A percentile compares a stretch with the other conserved stretches of the same genome.
Conservation (phyloP, 2,113 vertebrate species). For the Argyrosomus japonicus region DNA sequence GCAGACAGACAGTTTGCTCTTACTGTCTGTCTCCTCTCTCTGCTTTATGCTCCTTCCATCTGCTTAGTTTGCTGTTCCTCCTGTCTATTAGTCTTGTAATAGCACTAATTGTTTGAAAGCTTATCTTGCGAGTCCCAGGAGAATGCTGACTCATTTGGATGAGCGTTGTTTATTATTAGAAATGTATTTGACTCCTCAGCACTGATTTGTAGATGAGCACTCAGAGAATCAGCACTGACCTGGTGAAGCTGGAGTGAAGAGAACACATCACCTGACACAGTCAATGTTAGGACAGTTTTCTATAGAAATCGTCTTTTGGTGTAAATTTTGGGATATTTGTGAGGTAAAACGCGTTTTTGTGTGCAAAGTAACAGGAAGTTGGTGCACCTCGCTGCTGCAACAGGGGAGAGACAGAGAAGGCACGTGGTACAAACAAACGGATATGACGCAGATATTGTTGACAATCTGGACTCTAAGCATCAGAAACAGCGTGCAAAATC, state of each 20-base stretch:
- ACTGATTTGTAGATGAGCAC: conserved; percentile 20
- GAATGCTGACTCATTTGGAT: conserved; percentile 26
- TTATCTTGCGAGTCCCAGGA: conserved; percentile 50
- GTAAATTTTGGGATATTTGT: not conserved
- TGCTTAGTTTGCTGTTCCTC: conserved; percentile 16
- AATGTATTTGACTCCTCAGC: conserved; percentile 26
- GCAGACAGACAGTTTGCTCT: not conserved
- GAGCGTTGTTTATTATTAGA: conserved; percentile 40
- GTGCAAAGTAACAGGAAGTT: too few species aligned
- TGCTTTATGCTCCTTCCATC: conserved; percentile 26
- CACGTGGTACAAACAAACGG: too few species aligned
- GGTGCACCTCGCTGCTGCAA: too few species aligned
- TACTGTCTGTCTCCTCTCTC: not conserved
- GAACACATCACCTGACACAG: not conserved
- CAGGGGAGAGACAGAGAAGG: too few species aligned
- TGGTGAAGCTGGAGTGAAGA: not conserved
- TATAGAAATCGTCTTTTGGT: not conserved
- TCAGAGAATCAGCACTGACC: not conserved
- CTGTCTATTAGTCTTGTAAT: conserved; percentile 43
- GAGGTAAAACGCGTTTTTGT: not conserved
- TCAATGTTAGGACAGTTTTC: not conserved
- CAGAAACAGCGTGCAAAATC: too few species aligned
- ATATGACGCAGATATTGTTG: too few species aligned
- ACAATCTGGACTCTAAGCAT: too few species aligned
- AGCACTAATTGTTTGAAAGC: conserved; percentile 59